Evolutionary conservation across 2,113 vertebrate genomes (phyloP).

Genomic region (Lamprologus sp.): DNA sequence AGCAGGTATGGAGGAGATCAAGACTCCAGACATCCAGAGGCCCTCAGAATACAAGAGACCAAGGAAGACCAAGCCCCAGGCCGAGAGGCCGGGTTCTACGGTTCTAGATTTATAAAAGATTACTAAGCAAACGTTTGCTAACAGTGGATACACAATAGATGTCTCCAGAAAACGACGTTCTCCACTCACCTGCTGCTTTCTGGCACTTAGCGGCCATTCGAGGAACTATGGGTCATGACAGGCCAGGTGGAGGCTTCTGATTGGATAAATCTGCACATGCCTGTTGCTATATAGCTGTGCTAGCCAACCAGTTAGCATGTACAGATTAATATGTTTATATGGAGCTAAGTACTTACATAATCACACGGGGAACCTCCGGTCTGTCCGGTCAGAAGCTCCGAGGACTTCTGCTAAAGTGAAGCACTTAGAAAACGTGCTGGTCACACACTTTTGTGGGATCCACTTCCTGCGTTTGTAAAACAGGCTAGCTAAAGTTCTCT

Average conservation of each 20-base stretch:
- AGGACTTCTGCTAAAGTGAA: not conserved
- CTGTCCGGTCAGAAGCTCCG: not conserved
- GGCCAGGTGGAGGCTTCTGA: not conserved
- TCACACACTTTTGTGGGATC: not conserved
- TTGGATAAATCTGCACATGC: not conserved
- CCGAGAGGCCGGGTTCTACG: rapidly evolving
- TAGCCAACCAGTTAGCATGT: not conserved
- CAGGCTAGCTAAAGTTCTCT: not conserved
- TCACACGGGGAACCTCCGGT: not conserved
- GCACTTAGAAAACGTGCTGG: not conserved
- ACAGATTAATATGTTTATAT: not conserved
- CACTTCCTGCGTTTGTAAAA: not conserved
- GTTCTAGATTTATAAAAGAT: not conserved
- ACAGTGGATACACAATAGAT: not conserved
- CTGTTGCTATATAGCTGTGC: not conserved
- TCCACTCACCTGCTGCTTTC: not conserved
- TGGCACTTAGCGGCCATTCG: not conserved
- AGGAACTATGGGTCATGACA: not conserved
- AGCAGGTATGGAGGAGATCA: not conserved
- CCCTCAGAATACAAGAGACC: rapidly evolving
- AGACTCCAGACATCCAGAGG: rapidly evolving
- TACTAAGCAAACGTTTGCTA: not conserved
- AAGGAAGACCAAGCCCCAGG: not conserved
- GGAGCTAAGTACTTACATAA: not conserved
- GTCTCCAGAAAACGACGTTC: not conserved